These are phyloP conservation scores for Ridgeia piscesae DNA, from an alignment of 1,140 invertebrate species.

Conservation along the genomic window DNA sequence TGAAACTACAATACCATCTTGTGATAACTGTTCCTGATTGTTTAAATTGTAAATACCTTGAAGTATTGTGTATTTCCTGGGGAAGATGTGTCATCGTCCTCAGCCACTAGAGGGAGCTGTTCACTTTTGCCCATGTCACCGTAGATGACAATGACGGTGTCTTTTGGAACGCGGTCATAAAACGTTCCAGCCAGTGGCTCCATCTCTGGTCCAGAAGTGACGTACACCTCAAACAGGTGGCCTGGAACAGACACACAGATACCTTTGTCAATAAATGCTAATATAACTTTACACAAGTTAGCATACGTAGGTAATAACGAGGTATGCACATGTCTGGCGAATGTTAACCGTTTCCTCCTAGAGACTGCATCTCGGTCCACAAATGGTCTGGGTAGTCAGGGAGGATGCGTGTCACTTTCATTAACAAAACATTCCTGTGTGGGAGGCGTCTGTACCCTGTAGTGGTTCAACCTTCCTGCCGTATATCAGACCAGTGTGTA, in stretches of 20 bases:
- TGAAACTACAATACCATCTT: background rate
- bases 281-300: too few species aligned
- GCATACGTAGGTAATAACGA: too few species aligned
- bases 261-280: background rate
- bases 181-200: background rate
- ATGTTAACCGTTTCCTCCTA: too few species aligned
- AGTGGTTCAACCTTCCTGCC: too few species aligned
- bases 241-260: background rate
- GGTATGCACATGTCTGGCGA: too few species aligned
- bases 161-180: background rate
- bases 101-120: slow-evolving; percentile 10
- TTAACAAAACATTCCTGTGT: too few species aligned
- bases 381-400: too few species aligned
- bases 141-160: slow-evolving; percentile 9
- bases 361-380: too few species aligned
- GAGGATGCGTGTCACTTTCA: too few species aligned
- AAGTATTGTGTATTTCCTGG: slow-evolving; percentile 5
- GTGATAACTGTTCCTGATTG: background rate
- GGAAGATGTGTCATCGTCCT: background rate
- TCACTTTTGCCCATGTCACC: background rate
- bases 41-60: background rate
- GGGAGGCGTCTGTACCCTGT: too few species aligned
- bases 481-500: too few species aligned
- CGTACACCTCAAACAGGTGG: background rate
- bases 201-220: background rate